Evolutionary conservation across 1,140 invertebrate genomes (phyloP).

Genomic region (Elymnias hypermnestra): DNA sequence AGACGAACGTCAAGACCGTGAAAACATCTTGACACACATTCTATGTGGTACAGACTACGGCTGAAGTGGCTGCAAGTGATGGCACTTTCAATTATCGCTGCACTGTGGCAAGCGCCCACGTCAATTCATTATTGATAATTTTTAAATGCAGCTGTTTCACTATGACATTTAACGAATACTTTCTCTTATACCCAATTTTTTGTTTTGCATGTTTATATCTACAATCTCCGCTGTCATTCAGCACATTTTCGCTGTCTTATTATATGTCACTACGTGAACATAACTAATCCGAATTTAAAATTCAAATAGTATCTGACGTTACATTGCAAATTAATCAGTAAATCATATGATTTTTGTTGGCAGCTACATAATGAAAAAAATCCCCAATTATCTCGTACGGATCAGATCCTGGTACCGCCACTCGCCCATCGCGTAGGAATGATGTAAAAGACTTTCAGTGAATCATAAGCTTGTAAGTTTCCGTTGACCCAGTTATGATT

Average conservation of each 20-base stretch:
- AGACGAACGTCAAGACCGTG: conserved; percentile 51
- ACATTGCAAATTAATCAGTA: conserved; percentile 45
- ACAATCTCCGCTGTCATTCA: conserved; percentile 55
- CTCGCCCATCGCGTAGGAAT: conserved; percentile 37
- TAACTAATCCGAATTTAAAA: conserved; percentile 57
- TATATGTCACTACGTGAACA: conserved; percentile 40
- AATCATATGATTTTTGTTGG: conserved; percentile 38
- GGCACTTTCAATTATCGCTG: conserved; percentile 69
- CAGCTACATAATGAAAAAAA: conserved; percentile 42
- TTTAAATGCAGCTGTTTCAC: conserved; percentile 52
- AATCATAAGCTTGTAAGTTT: conserved; percentile 59
- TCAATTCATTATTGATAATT: conserved; percentile 44
- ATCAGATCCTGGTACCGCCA: conserved; percentile 66
- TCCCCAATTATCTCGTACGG: conserved; percentile 42
- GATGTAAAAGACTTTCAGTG: conserved; percentile 71
- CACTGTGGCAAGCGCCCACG: conserved; percentile 40
- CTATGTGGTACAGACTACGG: conserved; percentile 41
- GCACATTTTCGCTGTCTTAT: conserved; percentile 49
- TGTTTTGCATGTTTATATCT: conserved; percentile 37
- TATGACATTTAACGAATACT: conserved; percentile 44
- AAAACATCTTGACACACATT: conserved; percentile 66
- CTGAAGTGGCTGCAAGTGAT: conserved; percentile 49
- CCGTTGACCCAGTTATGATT: conserved; percentile 70
- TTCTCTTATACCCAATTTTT: conserved; percentile 62
- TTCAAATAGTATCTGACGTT: conserved; percentile 45